phyloP scores from a whole-genome alignment of 1,140 invertebrate species.

The Drosophila subpulchrella region DNA sequence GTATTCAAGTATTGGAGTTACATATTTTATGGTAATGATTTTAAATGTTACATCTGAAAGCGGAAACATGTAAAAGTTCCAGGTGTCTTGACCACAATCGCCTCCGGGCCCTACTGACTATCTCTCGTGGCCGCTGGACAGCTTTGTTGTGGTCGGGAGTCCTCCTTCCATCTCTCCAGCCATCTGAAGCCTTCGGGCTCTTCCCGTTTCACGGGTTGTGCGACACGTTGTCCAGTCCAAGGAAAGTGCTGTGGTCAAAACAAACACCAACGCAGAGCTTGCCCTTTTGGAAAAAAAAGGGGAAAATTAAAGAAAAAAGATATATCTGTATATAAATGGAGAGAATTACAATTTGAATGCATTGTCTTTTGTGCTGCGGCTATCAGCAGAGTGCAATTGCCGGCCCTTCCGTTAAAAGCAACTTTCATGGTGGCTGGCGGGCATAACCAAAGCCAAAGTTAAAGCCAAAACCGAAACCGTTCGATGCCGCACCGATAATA shows the following conservation, averaged over 20 bases:
- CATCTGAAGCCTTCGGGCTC: constrained; percentile 19
- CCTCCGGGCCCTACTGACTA: constrained; percentile 9
- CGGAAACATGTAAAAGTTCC: constrained; percentile 36
- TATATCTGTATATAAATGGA: constrained; percentile 26
- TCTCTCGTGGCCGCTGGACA: constrained; percentile 4
- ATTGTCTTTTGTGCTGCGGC: constrained; percentile 55
- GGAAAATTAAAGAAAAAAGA: constrained; percentile 10
- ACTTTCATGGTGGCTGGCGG: constrained; percentile 56
- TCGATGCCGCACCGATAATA: constrained; percentile 79
- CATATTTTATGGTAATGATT: background rate
- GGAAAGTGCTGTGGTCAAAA: constrained; percentile 53
- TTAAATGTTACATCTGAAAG: constrained; percentile 3
- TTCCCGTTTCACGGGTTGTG: constrained; percentile 38
- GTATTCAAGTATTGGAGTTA: background rate
- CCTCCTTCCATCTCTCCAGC: constrained; percentile 17
- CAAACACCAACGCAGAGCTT: constrained; percentile 30
- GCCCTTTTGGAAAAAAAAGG: constrained; percentile 33
- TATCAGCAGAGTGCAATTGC: constrained; percentile 48
- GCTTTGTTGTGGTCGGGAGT: constrained; percentile 48
- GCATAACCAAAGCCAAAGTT: constrained; percentile 32
- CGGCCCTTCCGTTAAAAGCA: constrained; percentile 72
- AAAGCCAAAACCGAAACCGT: constrained; percentile 68
- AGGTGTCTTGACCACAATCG: constrained; percentile 44
- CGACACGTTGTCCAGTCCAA: constrained; percentile 39
- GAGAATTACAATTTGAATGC: constrained; percentile 68